These are phyloP conservation scores for Aphis gossypii DNA, from an alignment of 1,140 invertebrate species.

Conservation along the genomic window DNA sequence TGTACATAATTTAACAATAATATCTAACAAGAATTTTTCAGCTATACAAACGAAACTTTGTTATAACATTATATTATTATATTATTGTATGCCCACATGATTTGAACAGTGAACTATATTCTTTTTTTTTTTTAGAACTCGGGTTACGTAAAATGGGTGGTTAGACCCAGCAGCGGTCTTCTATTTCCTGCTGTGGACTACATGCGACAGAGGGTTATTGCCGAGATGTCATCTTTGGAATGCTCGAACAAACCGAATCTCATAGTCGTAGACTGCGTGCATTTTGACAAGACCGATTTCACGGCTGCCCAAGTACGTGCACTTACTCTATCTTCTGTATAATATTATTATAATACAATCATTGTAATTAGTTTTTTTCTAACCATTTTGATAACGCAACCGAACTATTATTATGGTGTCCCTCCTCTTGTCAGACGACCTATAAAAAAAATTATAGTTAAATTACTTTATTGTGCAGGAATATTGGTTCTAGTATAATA, in stretches of 20 bases:
- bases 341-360: not conserved
- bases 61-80: not conserved
- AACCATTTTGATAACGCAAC: not conserved
- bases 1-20: not conserved
- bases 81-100: not conserved
- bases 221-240: not conserved
- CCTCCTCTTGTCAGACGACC: too few species aligned
- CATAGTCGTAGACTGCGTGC: constrained; percentile 67
- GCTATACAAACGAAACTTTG: not conserved
- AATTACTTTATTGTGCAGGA: too few species aligned
- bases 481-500: not conserved
- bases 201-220: constrained; percentile 66
- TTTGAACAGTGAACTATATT: too few species aligned
- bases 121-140: constrained; percentile 50
- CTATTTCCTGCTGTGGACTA: constrained; percentile 75
- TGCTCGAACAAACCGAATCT: not conserved
- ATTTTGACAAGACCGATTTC: constrained; percentile 68
- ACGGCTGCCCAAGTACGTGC: constrained; percentile 65
- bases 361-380: not conserved
- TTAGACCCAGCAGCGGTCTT: constrained; percentile 71
- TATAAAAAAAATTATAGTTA: too few species aligned
- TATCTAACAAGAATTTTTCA: not conserved
- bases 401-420: not conserved
- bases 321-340: not conserved
- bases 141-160: constrained; percentile 63